Evolutionary conservation across 2,113 vertebrate genomes (phyloP).

Genomic region (Carassius gibelio): DNA sequence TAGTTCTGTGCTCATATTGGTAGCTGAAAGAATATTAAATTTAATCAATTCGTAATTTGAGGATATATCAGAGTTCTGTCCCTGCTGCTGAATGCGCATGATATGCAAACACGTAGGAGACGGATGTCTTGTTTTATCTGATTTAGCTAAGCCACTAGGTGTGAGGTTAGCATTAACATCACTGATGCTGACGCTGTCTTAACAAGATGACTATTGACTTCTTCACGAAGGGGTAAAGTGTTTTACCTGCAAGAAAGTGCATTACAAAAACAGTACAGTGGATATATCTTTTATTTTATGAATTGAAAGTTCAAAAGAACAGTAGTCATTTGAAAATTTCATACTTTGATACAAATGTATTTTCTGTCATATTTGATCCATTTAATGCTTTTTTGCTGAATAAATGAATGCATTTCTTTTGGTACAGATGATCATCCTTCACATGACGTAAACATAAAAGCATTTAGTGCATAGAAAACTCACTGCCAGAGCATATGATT

Average conservation of each 20-base stretch:
- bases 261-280: neutral
- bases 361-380: neutral
- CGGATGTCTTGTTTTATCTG: conserved; percentile 4
- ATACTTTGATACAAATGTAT: too few species aligned
- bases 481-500: neutral
- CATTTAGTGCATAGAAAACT: neutral
- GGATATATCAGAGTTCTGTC: neutral
- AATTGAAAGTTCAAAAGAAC: neutral
- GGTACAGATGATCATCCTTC: too few species aligned
- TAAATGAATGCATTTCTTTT: neutral
- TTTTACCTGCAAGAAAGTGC: neutral
- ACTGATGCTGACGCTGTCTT: conserved; percentile 30
- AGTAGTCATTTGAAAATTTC: neutral
- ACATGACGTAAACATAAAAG: neutral
- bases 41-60: neutral
- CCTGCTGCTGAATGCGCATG: neutral
- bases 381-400: neutral
- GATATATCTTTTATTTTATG: neutral
- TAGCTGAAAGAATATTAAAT: neutral
- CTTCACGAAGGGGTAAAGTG: conserved; percentile 13
- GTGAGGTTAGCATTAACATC: conserved; percentile 7
- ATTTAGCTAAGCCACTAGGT: neutral
- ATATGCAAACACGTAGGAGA: neutral
- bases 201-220: conserved; percentile 21
- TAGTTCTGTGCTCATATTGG: neutral